These are phyloP conservation scores for Delphinapterus leucas DNA, from an alignment of 2,113 vertebrate species.

Conservation along the genomic window DNA sequence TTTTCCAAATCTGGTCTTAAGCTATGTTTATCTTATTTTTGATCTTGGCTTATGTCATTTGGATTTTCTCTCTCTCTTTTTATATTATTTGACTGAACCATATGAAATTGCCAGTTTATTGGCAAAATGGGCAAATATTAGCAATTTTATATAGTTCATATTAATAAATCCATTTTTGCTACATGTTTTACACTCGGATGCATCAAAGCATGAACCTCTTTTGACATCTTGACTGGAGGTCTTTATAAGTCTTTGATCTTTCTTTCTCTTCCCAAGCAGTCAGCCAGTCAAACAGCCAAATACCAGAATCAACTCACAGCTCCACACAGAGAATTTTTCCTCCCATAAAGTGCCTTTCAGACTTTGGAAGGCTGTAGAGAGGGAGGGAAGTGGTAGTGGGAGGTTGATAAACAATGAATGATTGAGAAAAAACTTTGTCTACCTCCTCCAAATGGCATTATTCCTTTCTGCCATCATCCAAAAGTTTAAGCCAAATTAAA, in stretches of 20 bases:
- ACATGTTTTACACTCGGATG: background rate
- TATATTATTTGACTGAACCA: background rate
- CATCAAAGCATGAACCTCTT: background rate
- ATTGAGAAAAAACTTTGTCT: background rate
- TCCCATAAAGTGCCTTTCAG: background rate
- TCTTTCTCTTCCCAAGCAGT: background rate
- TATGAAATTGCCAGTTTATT: background rate
- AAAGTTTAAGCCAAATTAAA: conserved; percentile 6
- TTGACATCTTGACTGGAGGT: background rate
- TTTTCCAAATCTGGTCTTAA: background rate
- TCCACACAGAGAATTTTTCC: background rate
- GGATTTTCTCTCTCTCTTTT: background rate
- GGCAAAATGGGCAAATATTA: background rate
- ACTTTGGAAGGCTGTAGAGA: background rate
- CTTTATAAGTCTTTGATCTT: background rate
- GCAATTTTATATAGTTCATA: background rate
- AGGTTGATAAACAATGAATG: background rate
- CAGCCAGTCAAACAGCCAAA: background rate
- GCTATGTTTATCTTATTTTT: background rate
- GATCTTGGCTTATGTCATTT: background rate
- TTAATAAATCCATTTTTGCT: background rate
- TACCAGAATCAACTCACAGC: background rate
- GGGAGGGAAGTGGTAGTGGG: background rate
- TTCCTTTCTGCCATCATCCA: background rate
- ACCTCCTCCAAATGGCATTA: background rate